Conservation (phyloP, 1,140 invertebrate species). For the Rhagoletis zephyria region DNA sequence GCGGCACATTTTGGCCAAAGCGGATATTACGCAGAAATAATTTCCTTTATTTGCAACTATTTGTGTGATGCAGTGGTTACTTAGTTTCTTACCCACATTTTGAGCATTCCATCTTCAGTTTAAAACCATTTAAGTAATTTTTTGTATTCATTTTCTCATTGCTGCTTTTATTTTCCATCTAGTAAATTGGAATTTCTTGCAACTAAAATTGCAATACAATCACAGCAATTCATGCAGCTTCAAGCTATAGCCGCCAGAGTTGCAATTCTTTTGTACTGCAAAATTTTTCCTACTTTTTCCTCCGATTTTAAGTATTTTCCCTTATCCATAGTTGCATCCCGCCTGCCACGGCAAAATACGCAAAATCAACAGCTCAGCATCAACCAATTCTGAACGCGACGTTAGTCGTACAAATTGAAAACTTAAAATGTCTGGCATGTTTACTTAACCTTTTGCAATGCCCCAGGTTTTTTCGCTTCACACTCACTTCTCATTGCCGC, state of each 20-base stretch:
- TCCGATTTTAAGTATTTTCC: too few relatives aligned
- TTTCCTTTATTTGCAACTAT: constrained; percentile 1
- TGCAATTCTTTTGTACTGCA: not conserved
- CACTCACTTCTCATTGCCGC: not conserved
- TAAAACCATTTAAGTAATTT: not conserved
- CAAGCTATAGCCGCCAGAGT: not conserved
- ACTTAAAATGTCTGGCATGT: constrained; percentile 33
- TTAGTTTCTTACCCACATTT: not conserved
- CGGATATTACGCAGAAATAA: constrained; percentile 28
- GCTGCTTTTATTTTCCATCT: not conserved
- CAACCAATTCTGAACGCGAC: not conserved
- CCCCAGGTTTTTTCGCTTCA: not conserved
- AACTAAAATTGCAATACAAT: constrained; percentile 20
- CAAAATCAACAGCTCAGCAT: constrained; percentile 20
- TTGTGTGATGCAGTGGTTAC: not conserved
- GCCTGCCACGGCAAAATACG: too few relatives aligned
- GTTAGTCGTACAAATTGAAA: constrained; percentile 31
- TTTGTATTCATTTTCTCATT: not conserved
- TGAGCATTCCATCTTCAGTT: not conserved
- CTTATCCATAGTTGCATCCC: too few relatives aligned
- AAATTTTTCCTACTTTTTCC: too few relatives aligned
- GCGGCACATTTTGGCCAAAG: not conserved
- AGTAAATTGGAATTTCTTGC: not conserved
- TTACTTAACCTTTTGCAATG: constrained; percentile 35
- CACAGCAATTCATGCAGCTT: not conserved